phyloP scores from a whole-genome alignment of 2,888 invertebrate genomes.

The Thyatira batis region DNA sequence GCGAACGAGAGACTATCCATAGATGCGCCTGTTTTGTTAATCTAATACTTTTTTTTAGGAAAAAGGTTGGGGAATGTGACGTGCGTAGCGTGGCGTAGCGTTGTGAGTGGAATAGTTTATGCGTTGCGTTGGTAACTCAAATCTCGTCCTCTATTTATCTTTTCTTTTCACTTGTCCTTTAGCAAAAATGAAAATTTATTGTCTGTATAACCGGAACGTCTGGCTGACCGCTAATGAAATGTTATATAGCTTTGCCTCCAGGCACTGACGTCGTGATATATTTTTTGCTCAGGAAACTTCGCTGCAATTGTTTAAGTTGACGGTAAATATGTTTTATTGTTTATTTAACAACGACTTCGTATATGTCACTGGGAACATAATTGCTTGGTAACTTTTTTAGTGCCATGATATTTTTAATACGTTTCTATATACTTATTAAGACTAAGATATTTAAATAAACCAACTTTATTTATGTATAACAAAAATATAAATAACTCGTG shows the following conservation, averaged over 20 bases:
- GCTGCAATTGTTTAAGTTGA: slow-evolving; percentile 2
- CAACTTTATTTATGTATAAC: background rate
- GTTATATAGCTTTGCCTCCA: slow-evolving; percentile 54
- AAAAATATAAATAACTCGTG: background rate
- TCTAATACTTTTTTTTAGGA: slow-evolving; percentile 49
- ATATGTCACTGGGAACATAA: background rate
- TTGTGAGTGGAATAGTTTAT: slow-evolving; percentile 44
- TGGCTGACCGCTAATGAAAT: slow-evolving; percentile 73
- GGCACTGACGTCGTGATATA: slow-evolving; percentile 36
- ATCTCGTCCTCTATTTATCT: slow-evolving; percentile 67
- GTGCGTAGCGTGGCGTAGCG: slow-evolving; percentile 27
- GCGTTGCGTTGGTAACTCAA: slow-evolving; percentile 38
- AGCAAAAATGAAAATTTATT: slow-evolving; percentile 78
- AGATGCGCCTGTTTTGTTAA: slow-evolving; percentile 44
- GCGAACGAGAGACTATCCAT: slow-evolving; percentile 24
- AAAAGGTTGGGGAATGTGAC: slow-evolving; percentile 26
- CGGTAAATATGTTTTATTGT: slow-evolving; percentile 2
- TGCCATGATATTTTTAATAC: background rate
- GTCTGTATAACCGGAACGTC: slow-evolving; percentile 60
- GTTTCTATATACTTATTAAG: no score
- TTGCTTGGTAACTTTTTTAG: background rate
- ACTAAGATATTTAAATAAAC: no score
- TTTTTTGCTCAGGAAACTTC: slow-evolving; percentile 45
- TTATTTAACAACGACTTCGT: background rate
- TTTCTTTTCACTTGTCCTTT: slow-evolving; percentile 73